A percentile compares a stretch with the other conserved stretches of the same genome.
phyloP scores from a whole-genome alignment of 1,140 invertebrate genomes.

The Rhagoletis zephyria region DNA sequence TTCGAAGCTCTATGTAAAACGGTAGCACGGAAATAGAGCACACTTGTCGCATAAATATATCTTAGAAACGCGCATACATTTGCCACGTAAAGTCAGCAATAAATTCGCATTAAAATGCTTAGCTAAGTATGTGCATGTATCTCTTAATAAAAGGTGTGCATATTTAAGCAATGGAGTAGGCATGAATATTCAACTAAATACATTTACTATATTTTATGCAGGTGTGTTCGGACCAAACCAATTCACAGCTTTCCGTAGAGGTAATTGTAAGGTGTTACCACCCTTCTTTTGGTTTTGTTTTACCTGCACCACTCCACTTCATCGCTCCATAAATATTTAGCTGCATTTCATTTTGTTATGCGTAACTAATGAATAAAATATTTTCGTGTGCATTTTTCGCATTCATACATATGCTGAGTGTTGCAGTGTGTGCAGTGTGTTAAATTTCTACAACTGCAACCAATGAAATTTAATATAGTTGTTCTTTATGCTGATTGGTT shows the following conservation, averaged over 20 bases:
- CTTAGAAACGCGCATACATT: not conserved
- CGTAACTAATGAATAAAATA: constrained; percentile 27
- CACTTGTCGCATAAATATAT: constrained; percentile 1
- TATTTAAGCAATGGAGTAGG: not conserved
- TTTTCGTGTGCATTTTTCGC: not conserved
- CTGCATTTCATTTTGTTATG: constrained; percentile 48
- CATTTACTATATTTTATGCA: not conserved
- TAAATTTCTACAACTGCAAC: constrained; percentile 41
- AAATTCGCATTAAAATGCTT: not conserved
- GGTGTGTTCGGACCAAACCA: constrained; percentile 10
- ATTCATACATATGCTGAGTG: not conserved
- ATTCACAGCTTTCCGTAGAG: not conserved
- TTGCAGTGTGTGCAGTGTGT: constrained; percentile 21
- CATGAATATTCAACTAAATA: not conserved
- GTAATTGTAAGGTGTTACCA: not conserved
- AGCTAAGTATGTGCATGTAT: not conserved
- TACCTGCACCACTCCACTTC: not conserved
- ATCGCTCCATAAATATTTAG: not conserved
- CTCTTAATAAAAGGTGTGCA: not conserved
- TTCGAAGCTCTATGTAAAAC: not conserved
- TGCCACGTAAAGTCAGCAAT: not conserved
- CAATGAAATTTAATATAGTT: constrained; percentile 51
- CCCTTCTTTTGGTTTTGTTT: not conserved
- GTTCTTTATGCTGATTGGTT: constrained; percentile 49
- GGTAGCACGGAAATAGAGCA: constrained; percentile 29